Evolutionary conservation across 2,888 invertebrate species (phyloP).

Genomic region (Hoplodrina blanda): DNA sequence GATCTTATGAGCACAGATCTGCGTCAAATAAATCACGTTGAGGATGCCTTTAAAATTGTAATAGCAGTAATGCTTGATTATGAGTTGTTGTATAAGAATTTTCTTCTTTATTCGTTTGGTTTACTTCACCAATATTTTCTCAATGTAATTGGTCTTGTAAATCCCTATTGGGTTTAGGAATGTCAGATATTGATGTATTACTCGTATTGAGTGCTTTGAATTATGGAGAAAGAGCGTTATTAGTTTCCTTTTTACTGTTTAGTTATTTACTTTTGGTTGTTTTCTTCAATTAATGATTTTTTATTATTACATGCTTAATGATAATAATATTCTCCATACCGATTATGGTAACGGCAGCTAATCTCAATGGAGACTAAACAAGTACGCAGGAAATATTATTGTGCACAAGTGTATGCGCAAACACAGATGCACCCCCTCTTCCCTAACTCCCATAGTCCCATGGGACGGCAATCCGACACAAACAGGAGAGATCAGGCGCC

Average conservation of each 20-base stretch:
- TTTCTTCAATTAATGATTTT: neutral
- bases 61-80: constrained; percentile 60
- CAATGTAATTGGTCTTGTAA: neutral
- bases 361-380: too few relatives aligned
- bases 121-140: neutral
- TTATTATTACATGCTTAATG: too few relatives aligned
- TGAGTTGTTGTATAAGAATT: constrained; percentile 1
- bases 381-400: too few relatives aligned
- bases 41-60: constrained; percentile 70
- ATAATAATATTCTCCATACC: too few relatives aligned
- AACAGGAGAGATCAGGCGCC: too few relatives aligned
- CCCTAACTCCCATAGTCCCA: too few relatives aligned
- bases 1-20: constrained; percentile 80
- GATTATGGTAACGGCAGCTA: too few relatives aligned
- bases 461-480: too few relatives aligned
- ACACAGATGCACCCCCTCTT: too few relatives aligned
- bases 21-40: constrained; percentile 79
- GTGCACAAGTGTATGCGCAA: too few relatives aligned
- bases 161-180: neutral
- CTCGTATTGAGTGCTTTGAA: neutral
- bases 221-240: neutral
- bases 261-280: neutral
- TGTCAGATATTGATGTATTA: neutral
- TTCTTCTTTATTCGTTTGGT: neutral
- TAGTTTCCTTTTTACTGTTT: neutral